Evolutionary conservation across 2,113 vertebrate genomes (phyloP).

Genomic region (Gavia stellata): DNA sequence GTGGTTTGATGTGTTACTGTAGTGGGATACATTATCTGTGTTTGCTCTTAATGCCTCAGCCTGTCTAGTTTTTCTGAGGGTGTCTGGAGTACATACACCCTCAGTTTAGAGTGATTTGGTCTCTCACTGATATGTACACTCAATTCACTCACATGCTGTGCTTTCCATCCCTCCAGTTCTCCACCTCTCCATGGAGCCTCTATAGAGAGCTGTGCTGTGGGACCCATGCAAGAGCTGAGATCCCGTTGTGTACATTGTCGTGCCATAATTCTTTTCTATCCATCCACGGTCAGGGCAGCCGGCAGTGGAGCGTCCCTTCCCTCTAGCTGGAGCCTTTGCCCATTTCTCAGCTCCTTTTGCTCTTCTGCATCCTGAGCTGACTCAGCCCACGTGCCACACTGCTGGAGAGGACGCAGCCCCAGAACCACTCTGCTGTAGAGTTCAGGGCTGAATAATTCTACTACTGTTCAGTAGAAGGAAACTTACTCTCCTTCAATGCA

Average conservation of each 20-base stretch:
- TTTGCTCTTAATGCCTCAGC: background rate
- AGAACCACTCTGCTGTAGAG: background rate
- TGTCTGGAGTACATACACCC: fast-evolving
- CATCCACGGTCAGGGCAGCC: fast-evolving
- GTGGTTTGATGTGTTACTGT: fast-evolving
- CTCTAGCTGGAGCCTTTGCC: fast-evolving
- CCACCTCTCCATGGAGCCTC: background rate
- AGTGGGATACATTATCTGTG: fast-evolving
- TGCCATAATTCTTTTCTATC: fast-evolving
- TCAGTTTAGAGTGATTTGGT: fast-evolving
- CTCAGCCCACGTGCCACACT: fast-evolving
- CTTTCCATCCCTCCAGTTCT: background rate
- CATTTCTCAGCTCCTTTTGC: background rate
- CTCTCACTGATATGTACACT: fast-evolving
- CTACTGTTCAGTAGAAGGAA: background rate
- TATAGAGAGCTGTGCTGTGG: background rate
- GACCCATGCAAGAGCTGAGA: fast-evolving
- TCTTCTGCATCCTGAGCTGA: background rate
- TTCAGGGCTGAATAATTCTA: background rate
- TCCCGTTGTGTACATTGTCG: fast-evolving
- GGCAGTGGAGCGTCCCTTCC: fast-evolving
- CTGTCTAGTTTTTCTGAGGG: background rate
- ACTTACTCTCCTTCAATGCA: background rate
- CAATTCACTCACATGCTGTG: background rate
- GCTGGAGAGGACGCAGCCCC: background rate